Evolutionary conservation across 2,888 invertebrate species (phyloP).

Genomic region (Caenorhabditis doughertyi): DNA sequence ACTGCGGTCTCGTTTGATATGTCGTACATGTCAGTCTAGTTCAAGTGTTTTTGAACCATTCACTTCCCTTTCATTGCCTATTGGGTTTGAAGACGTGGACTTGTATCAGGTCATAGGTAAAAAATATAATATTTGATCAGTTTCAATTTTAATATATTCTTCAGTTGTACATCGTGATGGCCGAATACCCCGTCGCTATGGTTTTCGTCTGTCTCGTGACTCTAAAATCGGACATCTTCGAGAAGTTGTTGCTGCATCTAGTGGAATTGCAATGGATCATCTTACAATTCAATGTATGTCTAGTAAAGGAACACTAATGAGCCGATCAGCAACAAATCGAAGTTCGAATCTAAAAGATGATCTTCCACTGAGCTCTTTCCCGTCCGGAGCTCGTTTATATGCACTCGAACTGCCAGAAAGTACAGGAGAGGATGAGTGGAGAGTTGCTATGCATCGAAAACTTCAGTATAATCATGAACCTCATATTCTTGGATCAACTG

Average conservation of each 20-base stretch:
- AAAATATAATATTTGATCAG: neutral
- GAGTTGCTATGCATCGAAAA: conserved; percentile 72
- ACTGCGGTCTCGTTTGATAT: conserved; percentile 91
- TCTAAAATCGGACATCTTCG: conserved; percentile 67
- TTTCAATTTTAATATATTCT: neutral
- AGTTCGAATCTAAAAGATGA: conserved; percentile 40
- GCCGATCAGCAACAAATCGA: conserved; percentile 29
- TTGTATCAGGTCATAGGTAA: conserved; percentile 84
- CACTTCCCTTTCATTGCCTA: conserved; percentile 91
- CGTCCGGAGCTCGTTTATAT: conserved; percentile 65
- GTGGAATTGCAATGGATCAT: conserved; percentile 34
- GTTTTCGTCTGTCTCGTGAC: conserved; percentile 88
- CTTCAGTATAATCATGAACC: conserved; percentile 75
- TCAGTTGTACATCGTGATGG: conserved; percentile 86
- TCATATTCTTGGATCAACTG: conserved; percentile 73
- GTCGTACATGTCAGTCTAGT: conserved; percentile 90
- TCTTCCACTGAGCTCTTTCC: conserved; percentile 56
- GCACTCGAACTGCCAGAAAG: conserved; percentile 67
- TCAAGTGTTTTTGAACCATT: conserved; percentile 92
- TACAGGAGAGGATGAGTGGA: conserved; percentile 49
- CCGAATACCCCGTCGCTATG: conserved; percentile 90
- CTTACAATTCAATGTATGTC: conserved; percentile 69
- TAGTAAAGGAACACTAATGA: conserved; percentile 61
- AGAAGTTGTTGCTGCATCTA: conserved; percentile 59
- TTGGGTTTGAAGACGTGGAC: conserved; percentile 92